Conservation (phyloP, 2,113 vertebrate genomes). For the Recurvirostra avosetta region DNA sequence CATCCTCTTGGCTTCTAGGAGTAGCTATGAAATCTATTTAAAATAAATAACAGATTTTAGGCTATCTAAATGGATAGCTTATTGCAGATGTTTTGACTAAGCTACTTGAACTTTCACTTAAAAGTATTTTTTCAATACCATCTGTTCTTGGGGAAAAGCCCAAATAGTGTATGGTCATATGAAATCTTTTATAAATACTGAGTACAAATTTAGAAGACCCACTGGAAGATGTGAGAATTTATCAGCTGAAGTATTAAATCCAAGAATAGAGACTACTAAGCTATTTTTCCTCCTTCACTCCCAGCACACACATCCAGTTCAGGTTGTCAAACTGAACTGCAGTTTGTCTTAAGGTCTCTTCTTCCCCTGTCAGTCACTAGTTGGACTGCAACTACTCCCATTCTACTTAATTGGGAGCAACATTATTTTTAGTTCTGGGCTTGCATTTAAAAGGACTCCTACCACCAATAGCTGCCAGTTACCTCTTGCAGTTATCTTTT, state of each 20-base stretch:
- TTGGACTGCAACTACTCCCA: neutral
- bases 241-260: neutral
- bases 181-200: neutral
- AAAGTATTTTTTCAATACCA: neutral
- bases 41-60: neutral
- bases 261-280: neutral
- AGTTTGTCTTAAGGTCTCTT: neutral
- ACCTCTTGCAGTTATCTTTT: neutral
- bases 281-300: neutral
- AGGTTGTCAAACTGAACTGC: neutral
- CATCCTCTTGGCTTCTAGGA: slow-evolving; percentile 85
- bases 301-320: neutral
- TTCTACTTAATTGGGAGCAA: neutral
- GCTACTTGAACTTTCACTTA: neutral
- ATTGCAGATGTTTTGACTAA: neutral
- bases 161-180: neutral
- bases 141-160: neutral
- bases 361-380: neutral
- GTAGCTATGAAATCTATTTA: slow-evolving; percentile 82
- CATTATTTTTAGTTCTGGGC: neutral
- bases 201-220: neutral
- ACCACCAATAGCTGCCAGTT: neutral
- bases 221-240: neutral
- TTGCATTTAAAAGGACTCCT: neutral
- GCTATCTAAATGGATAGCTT: neutral